Evolutionary conservation across 92 coral and sea anemone species (phyloP).

Genomic region (Epizoanthus scotinus): DNA sequence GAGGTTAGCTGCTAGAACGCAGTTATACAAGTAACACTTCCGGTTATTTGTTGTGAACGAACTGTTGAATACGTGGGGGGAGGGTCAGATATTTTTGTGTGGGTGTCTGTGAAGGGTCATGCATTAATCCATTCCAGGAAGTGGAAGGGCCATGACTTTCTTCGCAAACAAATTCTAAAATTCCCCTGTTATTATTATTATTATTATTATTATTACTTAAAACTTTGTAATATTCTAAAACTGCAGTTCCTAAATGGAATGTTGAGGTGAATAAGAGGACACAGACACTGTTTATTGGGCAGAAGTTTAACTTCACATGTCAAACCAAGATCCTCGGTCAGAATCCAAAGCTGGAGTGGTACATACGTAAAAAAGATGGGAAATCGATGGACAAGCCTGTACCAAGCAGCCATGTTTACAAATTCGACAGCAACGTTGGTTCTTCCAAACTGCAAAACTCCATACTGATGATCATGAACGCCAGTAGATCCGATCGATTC

Average conservation of each 20-base stretch:
- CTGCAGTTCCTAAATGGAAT: neutral
- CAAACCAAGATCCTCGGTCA: neutral
- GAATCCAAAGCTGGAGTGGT: slow-evolving; percentile 3
- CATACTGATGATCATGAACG: slow-evolving; percentile 23
- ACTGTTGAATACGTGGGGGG: no score
- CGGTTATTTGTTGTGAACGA: no score
- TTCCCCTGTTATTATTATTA: neutral
- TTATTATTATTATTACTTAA: neutral
- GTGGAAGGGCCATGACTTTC: no score
- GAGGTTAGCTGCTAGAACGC: no score
- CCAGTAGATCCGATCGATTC: neutral
- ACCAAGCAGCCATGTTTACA: neutral
- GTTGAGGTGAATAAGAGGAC: neutral
- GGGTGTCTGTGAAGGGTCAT: no score
- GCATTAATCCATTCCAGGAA: no score
- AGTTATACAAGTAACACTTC: no score
- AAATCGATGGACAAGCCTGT: neutral
- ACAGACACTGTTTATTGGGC: neutral
- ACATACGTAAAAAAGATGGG: neutral
- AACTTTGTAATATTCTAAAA: no score
- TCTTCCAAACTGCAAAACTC: neutral
- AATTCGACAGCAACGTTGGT: neutral
- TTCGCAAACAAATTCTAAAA: no score
- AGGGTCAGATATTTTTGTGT: no score
- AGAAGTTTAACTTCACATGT: slow-evolving; percentile 21